Evolutionary conservation across 2,113 vertebrate genomes (phyloP).

Genomic region (Sander lucioperca): DNA sequence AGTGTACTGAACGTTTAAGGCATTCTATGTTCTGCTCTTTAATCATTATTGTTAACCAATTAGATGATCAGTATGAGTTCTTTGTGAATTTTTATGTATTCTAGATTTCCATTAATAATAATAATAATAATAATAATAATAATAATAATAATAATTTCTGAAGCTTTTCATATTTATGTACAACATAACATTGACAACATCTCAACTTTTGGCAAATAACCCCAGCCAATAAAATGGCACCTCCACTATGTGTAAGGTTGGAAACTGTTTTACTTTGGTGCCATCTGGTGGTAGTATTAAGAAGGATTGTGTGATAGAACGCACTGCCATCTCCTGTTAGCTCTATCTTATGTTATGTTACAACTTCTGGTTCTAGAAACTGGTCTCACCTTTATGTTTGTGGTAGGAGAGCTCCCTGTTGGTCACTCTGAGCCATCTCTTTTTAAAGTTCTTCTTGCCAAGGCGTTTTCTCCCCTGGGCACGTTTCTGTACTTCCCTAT

Average conservation of each 20-base stretch:
- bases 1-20: too few species aligned
- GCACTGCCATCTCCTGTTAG: not conserved
- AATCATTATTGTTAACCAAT: not conserved
- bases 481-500: constrained; percentile 95
- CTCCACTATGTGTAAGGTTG: not conserved
- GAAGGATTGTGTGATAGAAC: not conserved
- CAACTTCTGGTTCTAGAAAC: not conserved
- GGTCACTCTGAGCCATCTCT: constrained; percentile 95
- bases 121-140: too few species aligned
- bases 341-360: not conserved
- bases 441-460: constrained; percentile 95
- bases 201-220: not conserved
- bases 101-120: not conserved
- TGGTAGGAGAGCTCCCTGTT: constrained; percentile 95
- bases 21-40: not conserved
- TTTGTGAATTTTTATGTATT: not conserved
- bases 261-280: not conserved
- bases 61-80: not conserved
- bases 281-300: constrained; percentile 7
- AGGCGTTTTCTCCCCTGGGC: constrained; percentile 93
- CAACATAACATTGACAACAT: not conserved
- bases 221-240: not conserved
- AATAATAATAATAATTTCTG: not conserved
- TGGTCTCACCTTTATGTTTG: constrained; percentile 91
- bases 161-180: not conserved